These are phyloP conservation scores for Leptosomus discolor DNA, from an alignment of 2,113 vertebrate genomes.

Conservation along the genomic window DNA sequence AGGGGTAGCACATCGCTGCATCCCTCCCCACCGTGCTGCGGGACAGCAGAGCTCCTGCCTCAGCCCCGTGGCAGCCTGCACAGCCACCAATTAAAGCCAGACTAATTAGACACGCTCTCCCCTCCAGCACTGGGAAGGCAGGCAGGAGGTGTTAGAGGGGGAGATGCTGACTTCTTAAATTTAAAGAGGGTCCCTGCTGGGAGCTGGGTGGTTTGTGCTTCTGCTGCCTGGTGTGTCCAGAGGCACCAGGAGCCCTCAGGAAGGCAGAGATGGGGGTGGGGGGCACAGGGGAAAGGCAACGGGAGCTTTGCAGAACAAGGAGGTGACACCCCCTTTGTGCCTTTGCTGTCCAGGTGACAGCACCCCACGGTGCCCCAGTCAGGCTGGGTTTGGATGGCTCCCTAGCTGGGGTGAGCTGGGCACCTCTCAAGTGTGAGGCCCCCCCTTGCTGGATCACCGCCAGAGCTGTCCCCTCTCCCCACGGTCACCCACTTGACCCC, in stretches of 20 bases:
- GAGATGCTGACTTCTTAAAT: not conserved
- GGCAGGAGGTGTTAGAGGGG: not conserved
- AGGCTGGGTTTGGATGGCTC: not conserved
- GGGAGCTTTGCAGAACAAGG: not conserved
- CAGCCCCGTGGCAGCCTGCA: not conserved
- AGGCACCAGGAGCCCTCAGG: not conserved
- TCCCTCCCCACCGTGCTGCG: not conserved
- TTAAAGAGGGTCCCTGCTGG: not conserved
- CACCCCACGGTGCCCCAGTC: not conserved
- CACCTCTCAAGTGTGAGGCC: accelerated
- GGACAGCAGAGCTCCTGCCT: not conserved
- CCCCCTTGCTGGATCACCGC: not conserved
- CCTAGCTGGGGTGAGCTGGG: not conserved
- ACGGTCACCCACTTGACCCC: not conserved
- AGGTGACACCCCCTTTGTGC: not conserved
- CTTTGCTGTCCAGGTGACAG: not conserved
- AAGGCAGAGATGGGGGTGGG: not conserved
- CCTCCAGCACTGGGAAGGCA: not conserved
- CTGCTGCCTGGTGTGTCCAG: not conserved
- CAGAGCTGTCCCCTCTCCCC: not conserved
- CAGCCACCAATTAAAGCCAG: not conserved
- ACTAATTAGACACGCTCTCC: not conserved
- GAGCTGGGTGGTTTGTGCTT: not conserved
- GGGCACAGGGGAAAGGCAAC: not conserved
- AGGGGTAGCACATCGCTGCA: not conserved